Base-by-base conservation (phyloP, 2,888 invertebrate genomes). In the Oxyteleia sp. region DNA sequence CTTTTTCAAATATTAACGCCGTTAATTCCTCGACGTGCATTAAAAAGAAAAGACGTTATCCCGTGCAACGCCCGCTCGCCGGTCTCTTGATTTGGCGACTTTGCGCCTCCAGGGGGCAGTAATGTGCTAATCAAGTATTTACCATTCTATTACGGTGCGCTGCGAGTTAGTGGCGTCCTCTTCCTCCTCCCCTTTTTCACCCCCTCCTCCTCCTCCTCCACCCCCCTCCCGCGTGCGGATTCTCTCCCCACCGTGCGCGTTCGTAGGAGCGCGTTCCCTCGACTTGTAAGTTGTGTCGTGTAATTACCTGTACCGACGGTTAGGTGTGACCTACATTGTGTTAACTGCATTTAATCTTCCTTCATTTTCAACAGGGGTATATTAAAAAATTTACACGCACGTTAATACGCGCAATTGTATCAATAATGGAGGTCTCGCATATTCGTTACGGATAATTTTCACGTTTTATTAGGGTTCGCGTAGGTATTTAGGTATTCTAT, bases 101-200 rank as follows among this genome's bases (percentile, higher is more conserved):
- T 72, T 51, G 72, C 53, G 61, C 69, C 89, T 84, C 90, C 20
- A 75, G 88, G 87, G 89, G 88, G 86, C 69, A 88, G 87, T 88
- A 88, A 87, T 87, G 85, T 85, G 85, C 85, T 90, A 89, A 90
- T 88, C 86, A 91, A 90, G 87, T 88, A 90, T 91, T 90, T 89
- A 90, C 88, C 85, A 89, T 90, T 90, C 90, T 87, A 90, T 90
- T 90, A 90, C 88, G 71, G 86, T 82, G 82, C 82, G 32, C 43
- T 18, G 68, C 68, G 49, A 61, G 66, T 71, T 76, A 69, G 43
- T 41, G 16, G 57, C 47, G 15, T 38, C 55, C 71, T 15, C 78
- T 35, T 41, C 68, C 57, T 13, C 38, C 59, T 10, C 32, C 51
- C 57, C 41, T n/a, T n/a, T n/a, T n/a, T n/a, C n/a, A 23, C 47